Base-by-base conservation (phyloP, 2,113 vertebrate genomes). In the Pontoporia blainvillei region DNA sequence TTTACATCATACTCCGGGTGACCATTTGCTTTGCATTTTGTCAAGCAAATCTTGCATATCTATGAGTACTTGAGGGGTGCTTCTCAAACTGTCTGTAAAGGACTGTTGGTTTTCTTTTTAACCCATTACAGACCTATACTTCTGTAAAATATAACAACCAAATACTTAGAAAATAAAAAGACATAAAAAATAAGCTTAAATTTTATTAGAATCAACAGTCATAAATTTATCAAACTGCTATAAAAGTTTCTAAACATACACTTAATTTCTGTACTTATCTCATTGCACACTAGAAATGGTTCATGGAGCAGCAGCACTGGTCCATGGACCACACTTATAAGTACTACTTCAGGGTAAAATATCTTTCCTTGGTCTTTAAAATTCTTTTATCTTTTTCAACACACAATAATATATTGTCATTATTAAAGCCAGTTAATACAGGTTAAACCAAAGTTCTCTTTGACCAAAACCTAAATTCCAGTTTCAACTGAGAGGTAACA, bases 191-290 rank as follows among this genome's bases (percentile, higher is more conserved):
- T 14, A 92, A 69, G 57, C n/a, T 86, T 36, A 86, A 57, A 69
- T 90, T 96, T 87, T 97, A 96, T 95, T 95, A 90, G 27, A 81
- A 87, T 61, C 13, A 62, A 23, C n/a, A 67, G 25, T 69, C 78
- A 94, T 39, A 75, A 95, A 27, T 61, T 44, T 73, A 44, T 61
- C 36, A 81, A 62, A 34, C 52, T 94, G 34, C 54, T 95, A 0
- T 88, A 61, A 62, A 59, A 79, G 17, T 76, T 91, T 71, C 72
- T 31, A 86, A 71, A 73, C 83, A 87, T 9, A 86, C 20, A 62
- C 34, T 76, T 20, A 57, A 2, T 93, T 86, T 96, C 36, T 85
- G 8, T 86, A 86, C 13, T 90, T 46, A 61, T 44, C 39, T 78
- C 27, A 89, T 14, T 76, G 41, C n/a, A 85, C 21, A 61, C n/a